phyloP scores from a whole-genome alignment of 2,113 vertebrate species.

The Misgurnus mizolepis region DNA sequence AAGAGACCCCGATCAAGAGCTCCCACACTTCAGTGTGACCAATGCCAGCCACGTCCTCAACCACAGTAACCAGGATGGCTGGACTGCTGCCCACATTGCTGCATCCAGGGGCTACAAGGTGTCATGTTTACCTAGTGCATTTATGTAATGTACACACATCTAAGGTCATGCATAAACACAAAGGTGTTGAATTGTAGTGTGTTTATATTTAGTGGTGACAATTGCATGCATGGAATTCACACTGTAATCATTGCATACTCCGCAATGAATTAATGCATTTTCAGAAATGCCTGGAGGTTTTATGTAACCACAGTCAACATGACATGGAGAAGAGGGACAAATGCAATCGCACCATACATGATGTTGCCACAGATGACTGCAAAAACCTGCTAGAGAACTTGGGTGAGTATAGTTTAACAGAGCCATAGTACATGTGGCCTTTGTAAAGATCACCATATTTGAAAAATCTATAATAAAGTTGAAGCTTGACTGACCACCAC shows the following conservation, averaged over 20 bases:
- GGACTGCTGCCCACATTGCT: constrained; percentile 93
- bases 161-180: not conserved
- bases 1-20: constrained; percentile 10
- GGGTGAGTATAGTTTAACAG: constrained; percentile 72
- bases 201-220: too few species aligned
- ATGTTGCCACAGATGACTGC: constrained; percentile 96
- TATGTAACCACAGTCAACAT: constrained; percentile 88
- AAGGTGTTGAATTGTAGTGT: too few species aligned
- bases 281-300: constrained; percentile 92
- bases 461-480: not conserved
- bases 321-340: constrained; percentile 89
- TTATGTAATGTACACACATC: not conserved
- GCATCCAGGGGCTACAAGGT: constrained; percentile 95
- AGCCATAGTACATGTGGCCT: too few species aligned
- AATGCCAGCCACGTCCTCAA: constrained; percentile 80
- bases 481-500: not conserved
- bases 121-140: constrained; percentile 7
- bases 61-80: constrained; percentile 85
- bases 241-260: too few species aligned
- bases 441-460: too few species aligned
- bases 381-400: constrained; percentile 95
- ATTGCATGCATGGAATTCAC: not conserved
- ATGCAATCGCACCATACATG: constrained; percentile 88
- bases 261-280: constrained; percentile 37
- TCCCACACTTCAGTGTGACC: constrained; percentile 34